Evolutionary conservation across 2,888 invertebrate species (phyloP), one percentile per base, ranked within the genome.

Genomic region (Drosophila pseudotalamancana): DNA sequence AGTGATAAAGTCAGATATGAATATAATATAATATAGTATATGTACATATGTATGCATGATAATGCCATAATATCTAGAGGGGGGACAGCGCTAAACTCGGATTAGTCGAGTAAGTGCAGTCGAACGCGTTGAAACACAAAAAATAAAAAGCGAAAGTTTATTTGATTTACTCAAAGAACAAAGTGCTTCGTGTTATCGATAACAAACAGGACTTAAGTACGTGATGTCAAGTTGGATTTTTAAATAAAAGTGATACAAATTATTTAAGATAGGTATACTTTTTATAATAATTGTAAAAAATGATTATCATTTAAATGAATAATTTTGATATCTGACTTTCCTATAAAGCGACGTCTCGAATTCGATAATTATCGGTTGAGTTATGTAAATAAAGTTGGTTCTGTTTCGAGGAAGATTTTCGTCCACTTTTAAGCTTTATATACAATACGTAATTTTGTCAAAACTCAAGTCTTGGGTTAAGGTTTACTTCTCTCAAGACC

Each of bases 1-100:
- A 42, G 40, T 46, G 68, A 50, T 55, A 54, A 46, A 21, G 32
- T 50, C 27, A 6, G 66, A 72, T 51, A 55, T 43, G 23, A 23
- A 9, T 16, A 19, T 48, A 18, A 19, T 59, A 12, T 19, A 34
- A 5, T 23, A 23, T 23, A 27, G 16, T 23, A 18, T 19, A 19
- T 19, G 9, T 4, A 12, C 14, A 32, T 31, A 14, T 14, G 0
- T 6, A 14, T 23, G 14, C 14, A 16, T 23, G 27, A 16, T 12
- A 54, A 12, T 21, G 19, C 45, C 3, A 8, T n/a, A n/a, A n/a
- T n/a, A 23, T 5, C n/a, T 5, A 9, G 5, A 14, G 8, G 57
- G 9, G n/a, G 18, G 16, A 1, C 14, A 4, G 4, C 25, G 27
- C 5, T 29, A 1, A 18, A 21, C 9, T 29, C 3, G 4, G 12